A percentile compares a stretch with the other conserved stretches of the same genome.
These are phyloP conservation scores for Conomelus anceps DNA, from an alignment of 2,888 invertebrate genomes.

Conservation along the genomic window DNA sequence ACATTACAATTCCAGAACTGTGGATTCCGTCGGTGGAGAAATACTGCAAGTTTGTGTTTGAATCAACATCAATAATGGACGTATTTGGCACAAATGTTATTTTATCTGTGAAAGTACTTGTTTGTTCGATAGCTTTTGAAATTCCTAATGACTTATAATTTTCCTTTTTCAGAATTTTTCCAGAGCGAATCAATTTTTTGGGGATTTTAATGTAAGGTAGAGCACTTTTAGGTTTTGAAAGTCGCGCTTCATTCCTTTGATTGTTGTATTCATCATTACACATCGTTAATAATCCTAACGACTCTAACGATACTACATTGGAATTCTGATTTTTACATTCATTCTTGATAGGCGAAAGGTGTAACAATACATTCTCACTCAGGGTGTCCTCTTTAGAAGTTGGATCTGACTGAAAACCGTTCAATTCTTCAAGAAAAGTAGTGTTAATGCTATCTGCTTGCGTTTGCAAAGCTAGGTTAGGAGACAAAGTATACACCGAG, in stretches of 20 bases:
- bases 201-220: slow-evolving; percentile 21
- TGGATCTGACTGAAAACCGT: background rate
- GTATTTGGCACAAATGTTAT: background rate
- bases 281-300: background rate
- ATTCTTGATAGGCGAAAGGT: background rate
- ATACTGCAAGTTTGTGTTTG: background rate
- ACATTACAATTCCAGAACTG: background rate
- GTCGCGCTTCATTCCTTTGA: background rate
- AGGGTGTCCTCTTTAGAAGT: background rate
- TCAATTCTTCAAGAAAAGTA: background rate
- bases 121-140: background rate
- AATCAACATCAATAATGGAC: background rate
- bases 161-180: slow-evolving; percentile 21
- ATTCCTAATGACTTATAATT: background rate
- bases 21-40: background rate
- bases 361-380: background rate
- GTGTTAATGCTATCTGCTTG: background rate
- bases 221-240: background rate
- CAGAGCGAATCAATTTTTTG: slow-evolving; percentile 21
- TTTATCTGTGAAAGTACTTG: background rate
- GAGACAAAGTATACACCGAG: background rate
- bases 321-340: background rate
- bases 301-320: background rate
- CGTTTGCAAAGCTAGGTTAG: background rate
- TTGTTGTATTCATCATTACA: background rate